Evolutionary conservation across 2,888 invertebrate species (phyloP), one percentile per base, ranked within the genome.

Genomic region (Ferdinandea cuprea): DNA sequence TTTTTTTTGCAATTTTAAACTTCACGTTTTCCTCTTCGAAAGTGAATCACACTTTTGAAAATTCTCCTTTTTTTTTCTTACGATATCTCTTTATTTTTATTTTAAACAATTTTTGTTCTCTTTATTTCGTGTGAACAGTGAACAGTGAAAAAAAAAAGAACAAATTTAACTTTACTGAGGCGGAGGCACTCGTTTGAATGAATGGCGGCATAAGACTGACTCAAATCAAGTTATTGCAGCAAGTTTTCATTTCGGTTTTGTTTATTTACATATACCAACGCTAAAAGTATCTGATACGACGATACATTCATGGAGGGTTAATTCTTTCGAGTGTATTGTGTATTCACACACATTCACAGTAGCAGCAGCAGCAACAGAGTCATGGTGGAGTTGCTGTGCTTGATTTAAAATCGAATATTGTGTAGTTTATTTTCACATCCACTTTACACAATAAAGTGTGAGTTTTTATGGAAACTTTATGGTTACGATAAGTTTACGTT

Each of bases 161-260:
- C n/a, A n/a, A 48, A 28, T 19, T 13, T 1, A 48, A 21, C 2
- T 54, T 50, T 28, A 25, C 25, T 25, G 9, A 61, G n/a, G 40
- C 58, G 69, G 37, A 35, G 56, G 59, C 71, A 59, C 65, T 76
- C 46, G 32, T 44, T 77, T 59, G 58, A 66, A 65, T 63, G 78
- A 83, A 78, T 68, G 83, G 72, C 72, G 72, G 66, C 63, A 50
- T 19, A 73, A 78, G 83, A 83, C 83, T 83, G 83, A 78, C 83
- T 83, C 78, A 63, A 78, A 63, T 83, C 78, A 58, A 68, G 78
- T 83, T 78, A 73, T 63, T 72, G 83, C 83, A 83, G 56, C 66
- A 78, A 76, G 72, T 83, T 83, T 83, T 83, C 83, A 78, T 66
- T 81, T 77, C 71, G 28, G 44, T 77, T n/a, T 17, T 30, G 17